These are phyloP conservation scores for Origma solitaria DNA, from an alignment of 2,113 vertebrate genomes.

Conservation along the genomic window DNA sequence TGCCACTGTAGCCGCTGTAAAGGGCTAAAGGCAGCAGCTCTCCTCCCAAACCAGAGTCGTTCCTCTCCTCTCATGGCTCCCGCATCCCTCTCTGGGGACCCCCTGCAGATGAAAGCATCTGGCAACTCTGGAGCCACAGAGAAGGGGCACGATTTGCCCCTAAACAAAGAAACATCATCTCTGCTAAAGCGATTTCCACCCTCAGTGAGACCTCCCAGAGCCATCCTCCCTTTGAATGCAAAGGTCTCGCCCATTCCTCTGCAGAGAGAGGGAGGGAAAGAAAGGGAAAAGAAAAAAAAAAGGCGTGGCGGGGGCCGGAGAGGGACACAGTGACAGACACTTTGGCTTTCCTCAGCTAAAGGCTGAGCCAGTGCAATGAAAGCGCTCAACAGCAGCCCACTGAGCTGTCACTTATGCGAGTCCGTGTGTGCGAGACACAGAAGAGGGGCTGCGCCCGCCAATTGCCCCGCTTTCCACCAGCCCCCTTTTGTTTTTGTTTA, in stretches of 20 bases:
- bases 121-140: not conserved
- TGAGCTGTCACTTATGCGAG: constrained; percentile 60
- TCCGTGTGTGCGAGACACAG: constrained; percentile 28
- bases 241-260: constrained; percentile 64
- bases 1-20: not conserved
- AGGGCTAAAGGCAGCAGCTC: not conserved
- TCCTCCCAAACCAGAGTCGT: not conserved
- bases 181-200: constrained; percentile 59
- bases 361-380: constrained; percentile 61
- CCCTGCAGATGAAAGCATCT: constrained; percentile 41
- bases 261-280: constrained; percentile 44
- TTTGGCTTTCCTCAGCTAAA: constrained; percentile 50
- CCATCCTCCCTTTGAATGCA: constrained; percentile 65
- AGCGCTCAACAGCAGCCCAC: constrained; percentile 26
- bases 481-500: constrained; percentile 68
- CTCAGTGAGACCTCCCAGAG: constrained; percentile 65
- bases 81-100: constrained; percentile 6
- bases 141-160: constrained; percentile 45
- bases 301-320: not conserved
- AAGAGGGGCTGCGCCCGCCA: constrained; percentile 44
- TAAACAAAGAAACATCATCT: constrained; percentile 67
- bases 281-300: constrained; percentile 54
- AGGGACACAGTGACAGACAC: constrained; percentile 52
- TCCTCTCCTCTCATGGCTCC: not conserved
- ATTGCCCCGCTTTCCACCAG: constrained; percentile 53